Base-by-base conservation (phyloP, 2,888 invertebrate species). In the Bellardia bayeri region DNA sequence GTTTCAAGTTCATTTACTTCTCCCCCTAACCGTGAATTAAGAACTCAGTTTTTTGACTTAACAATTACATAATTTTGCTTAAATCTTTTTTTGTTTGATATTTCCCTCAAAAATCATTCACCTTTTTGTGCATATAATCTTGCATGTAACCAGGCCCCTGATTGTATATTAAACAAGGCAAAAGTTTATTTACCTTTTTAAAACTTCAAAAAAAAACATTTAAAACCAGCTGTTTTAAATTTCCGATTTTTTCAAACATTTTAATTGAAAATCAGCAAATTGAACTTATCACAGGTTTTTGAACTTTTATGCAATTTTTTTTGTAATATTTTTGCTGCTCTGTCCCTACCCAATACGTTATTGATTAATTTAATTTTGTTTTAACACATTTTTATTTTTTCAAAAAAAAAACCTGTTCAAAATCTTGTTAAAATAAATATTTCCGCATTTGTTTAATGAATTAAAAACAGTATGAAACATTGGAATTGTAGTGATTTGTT, bases 171-270 rank as follows among this genome's bases (percentile, higher is more conserved):
- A 54, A 40, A 71, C 37, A 63, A 56, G 2, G 23, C 58, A 30
- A 76, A 84, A 87, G 87, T 87, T 87, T 87, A 74, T 87, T 84
- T 84, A 87, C 87, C 87, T 84, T 83, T 85, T 37, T 37, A 13
- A 2, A 11, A 13, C 23, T 61, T n/a, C 14, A 54, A 16, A 66
- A 14, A 80, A 40, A 66, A 49, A 74, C 3, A 74, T 68, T 23
- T 64, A 40, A 78, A 63, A 11, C 42, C 71, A 78, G 23, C 66
- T 84, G 78, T 58, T 30, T 74, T 40, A 9, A 37, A 37, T 37
- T 37, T 37, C 6, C 5, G 8, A 7, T 5, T 56, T 56, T 56
- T 23, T 58, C 13, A 58, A 45, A 8, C 1, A 45, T 45, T 45
- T 58, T 33, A 33, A 58, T 16, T 8, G 9, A 42, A 74, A 45